These are phyloP conservation scores for Acholoe squamosa DNA, from an alignment of 2,888 invertebrate genomes.

Conservation along the genomic window DNA sequence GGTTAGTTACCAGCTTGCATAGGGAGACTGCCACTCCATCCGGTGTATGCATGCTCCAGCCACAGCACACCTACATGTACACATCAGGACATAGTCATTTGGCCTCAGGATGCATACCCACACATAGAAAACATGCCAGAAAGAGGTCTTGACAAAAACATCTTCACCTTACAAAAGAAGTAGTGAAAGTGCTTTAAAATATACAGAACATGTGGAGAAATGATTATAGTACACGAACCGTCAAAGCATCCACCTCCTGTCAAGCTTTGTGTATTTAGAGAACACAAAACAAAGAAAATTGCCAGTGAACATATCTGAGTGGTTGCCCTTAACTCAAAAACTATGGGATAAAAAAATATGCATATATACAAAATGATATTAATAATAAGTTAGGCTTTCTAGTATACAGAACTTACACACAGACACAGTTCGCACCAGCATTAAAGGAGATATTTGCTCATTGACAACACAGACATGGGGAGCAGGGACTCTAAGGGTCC, in stretches of 20 bases:
- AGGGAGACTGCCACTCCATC: conserved; percentile 2
- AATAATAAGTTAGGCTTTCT: conserved; percentile 52
- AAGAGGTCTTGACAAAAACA: neutral
- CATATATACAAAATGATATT: conserved; percentile 51
- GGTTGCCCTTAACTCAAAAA: neutral
- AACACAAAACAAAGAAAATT: neutral
- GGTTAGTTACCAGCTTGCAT: conserved; percentile 35
- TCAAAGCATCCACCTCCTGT: neutral
- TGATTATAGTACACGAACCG: conserved; percentile 22
- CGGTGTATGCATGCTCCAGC: neutral
- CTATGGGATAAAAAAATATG: conserved; percentile 7
- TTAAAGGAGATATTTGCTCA: neutral
- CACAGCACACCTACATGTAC: neutral
- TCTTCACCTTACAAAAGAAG: neutral
- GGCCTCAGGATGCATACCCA: conserved; percentile 5
- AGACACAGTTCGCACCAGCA: neutral
- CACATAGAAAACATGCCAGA: conserved; percentile 10
- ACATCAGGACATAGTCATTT: neutral
- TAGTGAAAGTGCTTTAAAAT: neutral
- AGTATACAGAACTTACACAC: conserved; percentile 48
- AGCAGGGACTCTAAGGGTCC: neutral
- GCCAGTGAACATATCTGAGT: neutral
- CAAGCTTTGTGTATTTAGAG: neutral
- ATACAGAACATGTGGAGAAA: neutral
- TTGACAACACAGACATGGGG: neutral